Conservation (phyloP, 2,113 vertebrate species). For the Circaetus gallicus region DNA sequence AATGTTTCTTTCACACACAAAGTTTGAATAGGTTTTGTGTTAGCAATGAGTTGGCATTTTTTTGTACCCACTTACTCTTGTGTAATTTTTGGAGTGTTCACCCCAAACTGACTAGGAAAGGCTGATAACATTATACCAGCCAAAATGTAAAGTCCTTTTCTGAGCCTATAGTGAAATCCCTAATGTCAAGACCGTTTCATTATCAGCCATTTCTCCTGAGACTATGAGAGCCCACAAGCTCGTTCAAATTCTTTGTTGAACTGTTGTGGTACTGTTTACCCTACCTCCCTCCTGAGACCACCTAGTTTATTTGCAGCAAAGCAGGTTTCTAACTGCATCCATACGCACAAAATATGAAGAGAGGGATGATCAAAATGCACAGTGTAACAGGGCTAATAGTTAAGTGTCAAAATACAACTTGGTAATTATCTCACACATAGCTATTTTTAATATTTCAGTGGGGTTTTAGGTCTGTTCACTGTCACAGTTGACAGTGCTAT, state of each 20-base stretch:
- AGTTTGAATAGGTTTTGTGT: background rate
- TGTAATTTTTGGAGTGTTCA: background rate
- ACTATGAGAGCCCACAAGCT: background rate
- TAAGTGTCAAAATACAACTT: background rate
- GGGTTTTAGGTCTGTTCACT: background rate
- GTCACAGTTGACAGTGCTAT: background rate
- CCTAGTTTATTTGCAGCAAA: background rate
- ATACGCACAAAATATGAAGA: background rate
- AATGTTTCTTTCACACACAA: background rate
- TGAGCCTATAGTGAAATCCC: background rate
- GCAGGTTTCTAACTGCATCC: background rate
- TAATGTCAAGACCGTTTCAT: background rate
- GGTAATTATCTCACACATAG: background rate
- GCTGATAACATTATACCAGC: background rate
- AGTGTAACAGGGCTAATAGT: background rate
- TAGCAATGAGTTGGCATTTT: background rate
- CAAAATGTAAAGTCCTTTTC: background rate
- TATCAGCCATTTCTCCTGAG: background rate
- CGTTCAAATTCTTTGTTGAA: background rate
- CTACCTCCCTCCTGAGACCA: background rate
- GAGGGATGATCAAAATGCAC: background rate
- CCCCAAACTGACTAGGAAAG: background rate
- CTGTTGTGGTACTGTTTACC: background rate
- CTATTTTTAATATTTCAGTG: background rate
- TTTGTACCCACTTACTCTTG: background rate